These are phyloP conservation scores for Heterotilapia buettikoferi DNA, from an alignment of 2,113 vertebrate species.

Conservation along the genomic window DNA sequence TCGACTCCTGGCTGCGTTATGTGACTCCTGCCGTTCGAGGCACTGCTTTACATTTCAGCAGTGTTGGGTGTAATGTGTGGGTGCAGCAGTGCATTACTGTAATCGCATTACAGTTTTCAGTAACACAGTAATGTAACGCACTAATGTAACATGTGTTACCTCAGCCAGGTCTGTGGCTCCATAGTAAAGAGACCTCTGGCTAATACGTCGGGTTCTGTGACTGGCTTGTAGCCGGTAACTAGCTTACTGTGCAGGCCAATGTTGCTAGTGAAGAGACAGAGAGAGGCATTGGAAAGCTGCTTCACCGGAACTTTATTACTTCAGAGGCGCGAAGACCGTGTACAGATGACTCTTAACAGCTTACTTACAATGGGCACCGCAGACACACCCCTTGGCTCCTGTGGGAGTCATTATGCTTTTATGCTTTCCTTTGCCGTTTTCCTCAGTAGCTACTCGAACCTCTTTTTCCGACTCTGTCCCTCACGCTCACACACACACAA, in stretches of 20 bases:
- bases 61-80: neutral
- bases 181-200: neutral
- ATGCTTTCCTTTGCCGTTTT: neutral
- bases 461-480: neutral
- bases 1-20: neutral
- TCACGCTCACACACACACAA: neutral
- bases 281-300: neutral
- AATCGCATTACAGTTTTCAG: neutral
- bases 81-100: neutral
- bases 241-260: neutral
- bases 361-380: neutral
- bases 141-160: neutral
- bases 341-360: neutral
- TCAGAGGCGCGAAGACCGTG: fast-evolving
- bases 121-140: neutral
- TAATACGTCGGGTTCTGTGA: no score
- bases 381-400: neutral
- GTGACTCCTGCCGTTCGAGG: neutral
- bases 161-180: neutral
- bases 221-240: neutral
- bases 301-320: neutral
- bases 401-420: neutral
- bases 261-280: neutral
- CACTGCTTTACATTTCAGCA: neutral
- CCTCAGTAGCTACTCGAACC: neutral